A percentile compares a stretch with the other conserved stretches of the same genome.
Conservation (phyloP, 2,888 invertebrate species). For the Hermodice carunculata region DNA sequence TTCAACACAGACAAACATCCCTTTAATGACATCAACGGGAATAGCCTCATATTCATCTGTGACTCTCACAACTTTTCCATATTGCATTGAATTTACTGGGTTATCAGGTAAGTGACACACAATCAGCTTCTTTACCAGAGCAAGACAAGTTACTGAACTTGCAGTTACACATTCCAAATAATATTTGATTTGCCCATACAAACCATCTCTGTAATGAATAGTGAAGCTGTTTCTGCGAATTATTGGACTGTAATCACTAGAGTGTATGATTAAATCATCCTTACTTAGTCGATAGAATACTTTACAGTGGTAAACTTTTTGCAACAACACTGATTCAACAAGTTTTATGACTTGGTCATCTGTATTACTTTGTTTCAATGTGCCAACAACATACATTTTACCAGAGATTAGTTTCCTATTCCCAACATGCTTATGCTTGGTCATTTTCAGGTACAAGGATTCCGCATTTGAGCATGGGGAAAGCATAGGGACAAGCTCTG, state of each 20-base stretch:
- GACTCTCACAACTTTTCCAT: too few relatives aligned
- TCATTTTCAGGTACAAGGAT: neutral
- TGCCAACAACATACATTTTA: neutral
- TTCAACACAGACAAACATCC: too few relatives aligned
- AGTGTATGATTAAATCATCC: slow-evolving; percentile 11
- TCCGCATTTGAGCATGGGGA: neutral
- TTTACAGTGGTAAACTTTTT: neutral
- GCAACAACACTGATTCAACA: neutral
- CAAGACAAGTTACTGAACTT: too few relatives aligned
- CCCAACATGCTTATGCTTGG: neutral
- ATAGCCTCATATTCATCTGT: too few relatives aligned
- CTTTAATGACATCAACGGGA: too few relatives aligned
- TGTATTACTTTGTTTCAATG: neutral
- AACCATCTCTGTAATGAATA: too few relatives aligned
- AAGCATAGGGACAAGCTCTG: neutral
- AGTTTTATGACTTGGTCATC: neutral
- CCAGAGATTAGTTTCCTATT: neutral
- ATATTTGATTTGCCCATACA: too few relatives aligned
- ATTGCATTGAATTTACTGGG: too few relatives aligned
- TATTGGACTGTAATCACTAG: slow-evolving; percentile 2
- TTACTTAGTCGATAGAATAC: neutral
- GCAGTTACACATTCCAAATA: too few relatives aligned
- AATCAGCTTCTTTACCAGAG: too few relatives aligned
- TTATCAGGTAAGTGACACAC: too few relatives aligned
- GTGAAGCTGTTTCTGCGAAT: slow-evolving; percentile 13